Evolutionary conservation across 1,140 invertebrate genomes (phyloP), one percentile per base, ranked within the genome.

Genomic region (Penaeus japonicus): DNA sequence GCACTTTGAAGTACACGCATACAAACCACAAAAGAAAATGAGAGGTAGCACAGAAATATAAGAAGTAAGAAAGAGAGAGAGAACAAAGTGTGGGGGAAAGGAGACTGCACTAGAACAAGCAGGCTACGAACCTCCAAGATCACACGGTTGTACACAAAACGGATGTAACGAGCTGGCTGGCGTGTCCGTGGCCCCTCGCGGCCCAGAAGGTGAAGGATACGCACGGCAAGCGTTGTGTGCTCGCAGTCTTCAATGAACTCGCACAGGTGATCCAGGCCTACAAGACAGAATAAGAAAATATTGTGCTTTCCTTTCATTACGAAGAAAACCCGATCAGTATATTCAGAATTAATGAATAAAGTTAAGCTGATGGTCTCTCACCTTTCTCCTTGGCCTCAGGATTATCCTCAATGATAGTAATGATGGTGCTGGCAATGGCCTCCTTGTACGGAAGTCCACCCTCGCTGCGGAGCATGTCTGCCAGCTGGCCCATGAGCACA

Each of bases 161-260:
- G 95, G 91, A 99, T 99, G 92, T 99, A 99, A 90, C 95, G 95
- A 0, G 97, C 97, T 0, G 99, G 98, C 90, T 97, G 96, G 90
- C 96, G 96, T 0, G 98, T 98, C 80, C 96, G 96, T 0, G 99
- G 98, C 0, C 99, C 99, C 93, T 99, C 99, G 89, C 97, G 96
- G 10, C 99, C 99, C 1, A 99, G 93, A n/a, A 99, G 93, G 94
- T 99, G 97, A 5, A 99, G 94, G 90, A 99, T 99, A 35, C 97
- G 94, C 4, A 99, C 99, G n/a, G 98, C 98, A 70, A 99, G 94
- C 84, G 97, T 97, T 0, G 97, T 97, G 92, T 99, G 98, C 92
- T 99, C 99, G 93, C 99, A 99, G 93, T 99, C 99, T 92, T 99
- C 99, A 91, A 99, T 99, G 92, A 99, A 99, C 92, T 99, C 99